A percentile compares a stretch with the other conserved stretches of the same genome.
These are phyloP conservation scores for Silurus glanis DNA, from an alignment of 2,113 vertebrate species.

Conservation along the genomic window DNA sequence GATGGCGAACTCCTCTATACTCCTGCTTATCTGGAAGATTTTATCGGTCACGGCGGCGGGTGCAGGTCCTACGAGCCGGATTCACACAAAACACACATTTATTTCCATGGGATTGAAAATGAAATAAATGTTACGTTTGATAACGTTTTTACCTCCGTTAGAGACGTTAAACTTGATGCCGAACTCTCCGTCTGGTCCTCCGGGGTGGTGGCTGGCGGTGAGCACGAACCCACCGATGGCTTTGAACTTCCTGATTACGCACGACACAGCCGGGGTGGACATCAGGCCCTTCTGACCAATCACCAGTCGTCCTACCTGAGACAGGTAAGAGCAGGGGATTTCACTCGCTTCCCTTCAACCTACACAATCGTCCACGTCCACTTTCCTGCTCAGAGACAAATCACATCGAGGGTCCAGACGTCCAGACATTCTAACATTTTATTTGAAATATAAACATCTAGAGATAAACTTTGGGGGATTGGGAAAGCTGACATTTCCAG, in stretches of 20 bases:
- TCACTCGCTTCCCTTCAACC: neutral
- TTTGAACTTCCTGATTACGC: slow-evolving; percentile 93
- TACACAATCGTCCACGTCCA: neutral
- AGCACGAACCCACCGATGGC: slow-evolving; percentile 93
- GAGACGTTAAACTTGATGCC: slow-evolving; percentile 94
- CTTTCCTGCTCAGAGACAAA: neutral
- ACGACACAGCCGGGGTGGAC: slow-evolving; percentile 90
- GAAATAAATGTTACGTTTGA: neutral
- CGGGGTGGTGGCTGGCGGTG: slow-evolving; percentile 91
- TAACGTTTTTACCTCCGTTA: slow-evolving; percentile 81
- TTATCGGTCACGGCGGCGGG: slow-evolving; percentile 84
- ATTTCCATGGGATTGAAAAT: neutral
- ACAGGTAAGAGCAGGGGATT: slow-evolving; percentile 32
- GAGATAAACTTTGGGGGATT: no score
- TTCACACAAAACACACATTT: neutral
- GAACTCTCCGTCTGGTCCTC: slow-evolving; percentile 90
- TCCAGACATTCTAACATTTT: no score
- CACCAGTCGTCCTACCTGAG: slow-evolving; percentile 88
- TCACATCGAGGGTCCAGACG: no score
- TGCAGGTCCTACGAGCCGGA: slow-evolving; percentile 65
- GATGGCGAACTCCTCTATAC: slow-evolving; percentile 90
- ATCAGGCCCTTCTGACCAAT: slow-evolving; percentile 94
- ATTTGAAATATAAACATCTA: no score
- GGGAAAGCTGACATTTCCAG: no score
- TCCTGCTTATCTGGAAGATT: slow-evolving; percentile 96